Evolutionary conservation across 2,888 invertebrate species (phyloP).

Genomic region (Eurois occulta): DNA sequence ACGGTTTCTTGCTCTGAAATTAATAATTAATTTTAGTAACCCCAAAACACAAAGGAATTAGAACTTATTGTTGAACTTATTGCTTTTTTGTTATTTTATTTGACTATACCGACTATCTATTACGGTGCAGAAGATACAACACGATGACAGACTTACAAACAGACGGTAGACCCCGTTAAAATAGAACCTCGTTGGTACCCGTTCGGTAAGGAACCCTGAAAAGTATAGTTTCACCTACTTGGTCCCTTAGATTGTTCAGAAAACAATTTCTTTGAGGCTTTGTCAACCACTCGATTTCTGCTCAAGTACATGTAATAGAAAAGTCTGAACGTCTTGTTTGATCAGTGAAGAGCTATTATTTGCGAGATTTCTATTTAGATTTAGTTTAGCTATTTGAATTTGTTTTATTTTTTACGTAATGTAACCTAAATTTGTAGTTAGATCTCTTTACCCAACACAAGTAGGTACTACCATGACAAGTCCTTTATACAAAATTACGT

Average conservation of each 20-base stretch:
- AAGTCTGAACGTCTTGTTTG: conserved; percentile 41
- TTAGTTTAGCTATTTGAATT: conserved; percentile 21
- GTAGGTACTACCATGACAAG: neutral
- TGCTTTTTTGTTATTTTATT: neutral
- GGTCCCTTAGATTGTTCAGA: conserved; percentile 47
- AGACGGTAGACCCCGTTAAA: neutral
- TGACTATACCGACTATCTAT: neutral
- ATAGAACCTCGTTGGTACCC: neutral
- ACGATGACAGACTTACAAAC: neutral
- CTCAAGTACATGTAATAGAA: conserved; percentile 43
- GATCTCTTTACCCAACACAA: neutral
- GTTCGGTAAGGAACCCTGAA: conserved; percentile 22
- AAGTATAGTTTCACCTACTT: conserved; percentile 46
- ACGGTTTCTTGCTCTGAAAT: neutral
- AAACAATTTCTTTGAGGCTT: conserved; percentile 67
- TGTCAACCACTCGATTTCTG: conserved; percentile 56
- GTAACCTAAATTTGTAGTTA: neutral
- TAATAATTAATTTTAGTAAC: neutral
- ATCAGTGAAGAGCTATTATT: conserved; percentile 33
- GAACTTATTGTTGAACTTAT: no score
- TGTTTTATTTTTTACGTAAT: conserved; percentile 1
- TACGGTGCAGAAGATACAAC: neutral
- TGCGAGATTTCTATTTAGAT: neutral
- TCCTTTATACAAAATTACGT: no score
- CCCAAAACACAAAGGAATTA: neutral